Conservation (phyloP, 2,113 vertebrate genomes). For the Syrrhaptes paradoxus region DNA sequence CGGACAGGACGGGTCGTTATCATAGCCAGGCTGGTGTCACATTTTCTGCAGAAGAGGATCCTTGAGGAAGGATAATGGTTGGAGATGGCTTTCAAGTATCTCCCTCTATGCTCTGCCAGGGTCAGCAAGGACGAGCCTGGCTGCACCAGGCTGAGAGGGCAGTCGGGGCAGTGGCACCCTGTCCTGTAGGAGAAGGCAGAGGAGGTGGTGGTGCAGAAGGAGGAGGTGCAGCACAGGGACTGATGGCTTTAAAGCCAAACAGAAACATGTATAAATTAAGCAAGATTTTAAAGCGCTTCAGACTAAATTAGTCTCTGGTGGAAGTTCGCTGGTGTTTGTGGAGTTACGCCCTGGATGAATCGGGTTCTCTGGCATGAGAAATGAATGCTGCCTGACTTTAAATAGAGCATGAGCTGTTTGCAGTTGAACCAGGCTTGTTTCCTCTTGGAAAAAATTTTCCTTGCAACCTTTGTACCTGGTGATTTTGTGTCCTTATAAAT, state of each 20-base stretch:
- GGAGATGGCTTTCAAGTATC: neutral
- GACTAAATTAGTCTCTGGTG: neutral
- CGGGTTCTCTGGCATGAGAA: neutral
- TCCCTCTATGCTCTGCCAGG: neutral
- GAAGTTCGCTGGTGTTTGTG: conserved; percentile 2
- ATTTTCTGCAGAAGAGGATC: neutral
- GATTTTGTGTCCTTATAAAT: conserved; percentile 62
- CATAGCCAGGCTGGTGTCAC: neutral
- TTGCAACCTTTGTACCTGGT: neutral
- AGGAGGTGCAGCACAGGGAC: neutral
- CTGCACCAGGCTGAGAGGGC: neutral
- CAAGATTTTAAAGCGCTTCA: neutral
- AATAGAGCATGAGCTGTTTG: conserved; percentile 52
- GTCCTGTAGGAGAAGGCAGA: neutral
- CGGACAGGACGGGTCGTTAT: neutral
- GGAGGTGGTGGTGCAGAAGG: neutral
- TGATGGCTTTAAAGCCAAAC: neutral
- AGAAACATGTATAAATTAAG: neutral
- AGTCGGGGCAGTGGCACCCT: neutral
- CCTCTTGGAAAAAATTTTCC: conserved; percentile 30
- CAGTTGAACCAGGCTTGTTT: conserved; percentile 47
- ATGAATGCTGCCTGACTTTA: conserved; percentile 15
- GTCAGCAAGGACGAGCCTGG: rapidly evolving
- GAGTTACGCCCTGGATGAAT: neutral
- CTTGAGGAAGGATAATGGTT: neutral